Evolutionary conservation across 2,797 vertebrate species (phyloP), one percentile per base, ranked within the genome.

Genomic region (Mus minutoides): DNA sequence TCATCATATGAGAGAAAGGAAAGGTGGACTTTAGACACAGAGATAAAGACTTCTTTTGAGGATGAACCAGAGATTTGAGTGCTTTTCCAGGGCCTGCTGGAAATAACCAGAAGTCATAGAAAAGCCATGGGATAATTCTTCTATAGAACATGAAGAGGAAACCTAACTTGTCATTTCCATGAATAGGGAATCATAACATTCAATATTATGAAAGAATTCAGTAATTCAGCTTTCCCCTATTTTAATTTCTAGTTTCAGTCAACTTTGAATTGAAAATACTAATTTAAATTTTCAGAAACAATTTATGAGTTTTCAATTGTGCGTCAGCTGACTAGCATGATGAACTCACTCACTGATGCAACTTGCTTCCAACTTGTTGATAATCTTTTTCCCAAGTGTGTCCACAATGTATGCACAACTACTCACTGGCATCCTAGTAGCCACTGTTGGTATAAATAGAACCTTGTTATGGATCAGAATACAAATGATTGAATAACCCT

Each of bases 401-500:
- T 46, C 9, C 1, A 24, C 8, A 10, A 5, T 54, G 2, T n/a
- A 2, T 43, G 60, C 1, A 5, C 21, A 80, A 16, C 7, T 26
- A 12, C 26, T 37, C 54, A 29, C 69, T 54, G 14, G 14, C 26
- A 29, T 43, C 24, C 2, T 26, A 37, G 5, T 19, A 37, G 3
- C 31, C 40, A 6, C 26, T 46, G 37, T 19, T 37, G 16, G 13
- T 19, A 16, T 43, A 46, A 40, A 43, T 13, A 1, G 17, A 67
- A 52, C 24, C 40, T 6, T 52, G 0, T 58, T 17, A 26, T 7
- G 11, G 34, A 87, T n/a, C 34, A 52, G 6, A n/a, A 13, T 40
- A 13, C 24, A 29, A 21, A 34, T 19, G n/a, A 26, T 5, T 24
- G 37, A 40, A 12, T 52, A 49, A 40, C 3, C 1, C 22, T 46